Base-by-base conservation (phyloP, 2,797 vertebrate genomes). In the Spea hammondii region DNA sequence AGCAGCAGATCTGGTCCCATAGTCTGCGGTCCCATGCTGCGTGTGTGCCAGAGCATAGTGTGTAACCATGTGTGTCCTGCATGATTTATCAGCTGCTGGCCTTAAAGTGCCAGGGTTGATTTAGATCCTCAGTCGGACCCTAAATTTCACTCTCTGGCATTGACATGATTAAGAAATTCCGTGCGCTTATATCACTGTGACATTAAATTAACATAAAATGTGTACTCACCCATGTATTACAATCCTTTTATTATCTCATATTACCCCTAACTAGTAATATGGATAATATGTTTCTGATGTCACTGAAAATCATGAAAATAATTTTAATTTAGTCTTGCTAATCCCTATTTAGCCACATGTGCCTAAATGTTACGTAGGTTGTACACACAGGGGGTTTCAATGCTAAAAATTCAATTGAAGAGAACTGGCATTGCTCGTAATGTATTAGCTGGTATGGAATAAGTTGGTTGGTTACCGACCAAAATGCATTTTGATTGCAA, bases 401-500 rank as follows among this genome's bases (percentile, higher is more conserved):
- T 62, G n/a, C 59, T 62, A 62, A 62, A 70, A 62, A 51, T 70
- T 46, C 13, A 53, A n/a, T 65, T 48, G 13, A 55, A 54, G 60
- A 71, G 14, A 54, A 48, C 13, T 72, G 77, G 77, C 77, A 8
- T 10, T 46, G 5, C 10, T 64, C 14, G 51, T 59, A 55, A 11
- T 59, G 55, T 47, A 71, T 70, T 70, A 48, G n/a, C 45, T 70
- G 49, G 8, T 74, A 80, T 14, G 13, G 66, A 65, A 79, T n/a
- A 59, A 75, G 45, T 54, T 44, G 57, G 66, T 74, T 79, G 78
- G 57, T 65, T 55, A 9, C 72, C 54, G 66, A 79, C 72, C 72
- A 80, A 80, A 80, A 76, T 65, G 64, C 49, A 66, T 67, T 76
- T 70, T 76, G 68, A 76, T 76, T 80, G 73, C 79, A 76, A 53